Evolutionary conservation across 1,140 invertebrate genomes (phyloP), one percentile per base, ranked within the genome.

Genomic region (Magallana gigas): DNA sequence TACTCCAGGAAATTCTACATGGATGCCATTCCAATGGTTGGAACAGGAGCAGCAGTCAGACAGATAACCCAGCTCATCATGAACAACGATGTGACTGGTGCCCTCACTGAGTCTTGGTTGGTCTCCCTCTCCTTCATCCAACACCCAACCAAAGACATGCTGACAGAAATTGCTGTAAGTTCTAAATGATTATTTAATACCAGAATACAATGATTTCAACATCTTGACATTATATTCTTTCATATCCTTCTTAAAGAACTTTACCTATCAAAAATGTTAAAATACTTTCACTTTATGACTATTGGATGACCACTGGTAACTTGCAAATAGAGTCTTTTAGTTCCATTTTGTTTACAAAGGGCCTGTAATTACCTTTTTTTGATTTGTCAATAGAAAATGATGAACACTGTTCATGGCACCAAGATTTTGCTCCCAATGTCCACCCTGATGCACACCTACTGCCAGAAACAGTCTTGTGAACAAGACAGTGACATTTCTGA

Each of bases 11-110:
- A 94, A 90, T 95, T 94, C 88, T 93, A 95, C 87, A 87, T 94
- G 64, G 97, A 98, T 93, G 97, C 97, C 5, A 93, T 99, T 0
- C 97, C 98, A 1, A 97, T 97, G 93, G 96, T 98, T 16, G 97
- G 97, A 0, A 98, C 97, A 76, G 96, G 96, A 0, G 97, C 96
- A 0, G 97, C 97, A 0, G 96, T 98, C 1, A 96, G 96, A 57
- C 93, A 98, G 5, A 98, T 98, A 96, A 96, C 96, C 81, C 96
- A 98, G 92, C 95, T 97, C 88, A 97, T 98, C 82, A 96, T 95
- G 88, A 96, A 95, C 16, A 96, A 96, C 1, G 96, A 97, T 89
- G 95, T 97, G 1, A 94, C 96, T 36, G 95, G 96, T 57, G 95
- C 95, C 0, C 96, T 95, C 2, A 95, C 96, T 48, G 95, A 96